phyloP scores from a whole-genome alignment of 2,113 vertebrate genomes.

The Willisornis vidua region DNA sequence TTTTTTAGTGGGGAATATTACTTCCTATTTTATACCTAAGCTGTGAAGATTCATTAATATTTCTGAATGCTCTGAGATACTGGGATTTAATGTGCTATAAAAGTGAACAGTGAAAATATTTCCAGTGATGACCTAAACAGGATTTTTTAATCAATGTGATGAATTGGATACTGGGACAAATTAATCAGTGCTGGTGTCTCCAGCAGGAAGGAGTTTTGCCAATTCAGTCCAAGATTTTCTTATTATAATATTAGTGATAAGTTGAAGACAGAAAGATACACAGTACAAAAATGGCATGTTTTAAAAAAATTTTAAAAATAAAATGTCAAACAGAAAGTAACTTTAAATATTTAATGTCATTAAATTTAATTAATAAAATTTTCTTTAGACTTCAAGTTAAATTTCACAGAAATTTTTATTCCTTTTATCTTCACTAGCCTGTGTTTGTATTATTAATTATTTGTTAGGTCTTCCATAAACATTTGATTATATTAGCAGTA shows the following conservation, averaged over 20 bases:
- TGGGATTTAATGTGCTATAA: neutral
- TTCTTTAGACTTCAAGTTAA: neutral
- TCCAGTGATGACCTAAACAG: slow-evolving; percentile 1
- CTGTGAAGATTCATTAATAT: neutral
- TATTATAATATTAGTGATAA: neutral
- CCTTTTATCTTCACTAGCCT: neutral
- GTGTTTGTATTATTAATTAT: neutral
- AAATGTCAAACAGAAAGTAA: neutral
- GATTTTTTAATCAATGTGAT: slow-evolving; percentile 37
- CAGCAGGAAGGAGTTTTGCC: neutral
- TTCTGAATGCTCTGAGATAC: neutral
- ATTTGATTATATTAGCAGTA: neutral
- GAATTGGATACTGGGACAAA: neutral
- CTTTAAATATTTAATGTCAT: neutral
- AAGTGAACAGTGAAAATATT: neutral
- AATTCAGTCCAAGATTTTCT: neutral
- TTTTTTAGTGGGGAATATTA: neutral
- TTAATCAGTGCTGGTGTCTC: neutral
- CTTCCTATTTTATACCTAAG: neutral
- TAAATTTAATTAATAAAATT: neutral
- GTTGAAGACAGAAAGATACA: neutral
- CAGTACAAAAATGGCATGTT: neutral
- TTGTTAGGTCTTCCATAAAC: neutral
- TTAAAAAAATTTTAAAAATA: neutral
- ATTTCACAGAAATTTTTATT: neutral